phyloP scores from a whole-genome alignment of 2,888 invertebrate species.

The Apodemia duryi region DNA sequence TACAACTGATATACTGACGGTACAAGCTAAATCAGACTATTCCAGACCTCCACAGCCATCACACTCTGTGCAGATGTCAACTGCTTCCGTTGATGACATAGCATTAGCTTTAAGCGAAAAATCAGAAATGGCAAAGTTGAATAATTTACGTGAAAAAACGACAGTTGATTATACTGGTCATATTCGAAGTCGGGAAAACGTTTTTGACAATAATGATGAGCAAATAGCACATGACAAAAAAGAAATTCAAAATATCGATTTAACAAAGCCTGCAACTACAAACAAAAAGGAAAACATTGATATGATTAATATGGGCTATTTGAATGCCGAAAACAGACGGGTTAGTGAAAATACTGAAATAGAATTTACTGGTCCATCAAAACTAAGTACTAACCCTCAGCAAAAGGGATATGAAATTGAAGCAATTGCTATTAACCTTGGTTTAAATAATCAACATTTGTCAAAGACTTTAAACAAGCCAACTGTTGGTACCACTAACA shows the following conservation, averaged over 20 bases:
- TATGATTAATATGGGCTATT: constrained; percentile 74
- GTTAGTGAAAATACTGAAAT: constrained; percentile 45
- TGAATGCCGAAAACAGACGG: constrained; percentile 60
- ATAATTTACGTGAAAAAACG: constrained; percentile 50
- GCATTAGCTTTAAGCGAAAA: constrained; percentile 64
- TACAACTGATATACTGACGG: constrained; percentile 38
- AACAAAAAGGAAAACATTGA: constrained; percentile 62
- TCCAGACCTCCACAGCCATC: constrained; percentile 42
- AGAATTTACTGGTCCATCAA: constrained; percentile 36
- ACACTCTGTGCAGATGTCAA: constrained; percentile 39
- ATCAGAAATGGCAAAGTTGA: constrained; percentile 57
- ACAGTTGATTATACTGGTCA: constrained; percentile 40
- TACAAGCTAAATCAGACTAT: constrained; percentile 49
- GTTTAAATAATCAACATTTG: constrained; percentile 54
- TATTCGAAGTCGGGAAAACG: constrained; percentile 41
- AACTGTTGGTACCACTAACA: constrained; percentile 41
- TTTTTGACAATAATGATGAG: constrained; percentile 38
- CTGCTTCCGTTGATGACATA: constrained; percentile 61
- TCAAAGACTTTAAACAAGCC: constrained; percentile 50
- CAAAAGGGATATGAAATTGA: constrained; percentile 63
- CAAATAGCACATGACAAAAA: constrained; percentile 42
- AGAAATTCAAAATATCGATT: constrained; percentile 39
- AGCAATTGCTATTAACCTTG: constrained; percentile 65
- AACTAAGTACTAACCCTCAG: constrained; percentile 43
- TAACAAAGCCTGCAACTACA: constrained; percentile 44